These are phyloP conservation scores for Diarsia dahlii DNA, from an alignment of 2,888 invertebrate species.

Conservation along the genomic window DNA sequence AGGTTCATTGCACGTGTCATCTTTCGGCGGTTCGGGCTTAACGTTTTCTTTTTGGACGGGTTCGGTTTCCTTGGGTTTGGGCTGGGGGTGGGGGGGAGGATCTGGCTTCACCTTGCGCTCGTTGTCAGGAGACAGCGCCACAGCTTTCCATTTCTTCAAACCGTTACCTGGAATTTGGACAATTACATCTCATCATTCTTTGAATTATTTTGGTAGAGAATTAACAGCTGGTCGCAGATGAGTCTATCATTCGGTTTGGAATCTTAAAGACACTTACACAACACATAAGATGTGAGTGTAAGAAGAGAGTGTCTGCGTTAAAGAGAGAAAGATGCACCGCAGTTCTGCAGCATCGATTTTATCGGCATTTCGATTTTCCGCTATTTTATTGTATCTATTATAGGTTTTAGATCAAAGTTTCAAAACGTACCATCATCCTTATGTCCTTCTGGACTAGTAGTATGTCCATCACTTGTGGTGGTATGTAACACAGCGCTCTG, in stretches of 20 bases:
- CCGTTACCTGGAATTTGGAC: conserved; percentile 85
- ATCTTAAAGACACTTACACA: not conserved
- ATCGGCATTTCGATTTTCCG: not conserved
- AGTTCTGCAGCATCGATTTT: not conserved
- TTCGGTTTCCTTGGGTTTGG: conserved; percentile 74
- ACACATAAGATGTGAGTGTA: not conserved
- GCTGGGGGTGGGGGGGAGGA: conserved; percentile 67
- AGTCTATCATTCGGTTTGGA: not conserved
- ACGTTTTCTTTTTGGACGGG: conserved; percentile 85
- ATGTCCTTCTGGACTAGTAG: conserved; percentile 77
- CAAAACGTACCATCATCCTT: conserved; percentile 85
- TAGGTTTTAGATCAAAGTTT: not conserved
- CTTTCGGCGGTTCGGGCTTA: conserved; percentile 79
- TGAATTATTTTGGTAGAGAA: not conserved
- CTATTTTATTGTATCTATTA: not conserved
- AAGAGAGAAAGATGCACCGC: not conserved
- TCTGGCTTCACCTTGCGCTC: conserved; percentile 84
- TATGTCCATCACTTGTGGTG: conserved; percentile 80
- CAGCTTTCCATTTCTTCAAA: conserved; percentile 95
- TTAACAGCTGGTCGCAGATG: not conserved
- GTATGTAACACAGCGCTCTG: conserved; percentile 93
- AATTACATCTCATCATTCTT: not conserved
- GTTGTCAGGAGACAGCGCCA: conserved; percentile 93
- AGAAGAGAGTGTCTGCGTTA: not conserved
- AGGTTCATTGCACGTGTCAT: conserved; percentile 82